Percentiles rank a stretch among this genome's conserved stretches.
phyloP scores from a whole-genome alignment of 2,113 vertebrate genomes.

The Percopsis transmontana region DNA sequence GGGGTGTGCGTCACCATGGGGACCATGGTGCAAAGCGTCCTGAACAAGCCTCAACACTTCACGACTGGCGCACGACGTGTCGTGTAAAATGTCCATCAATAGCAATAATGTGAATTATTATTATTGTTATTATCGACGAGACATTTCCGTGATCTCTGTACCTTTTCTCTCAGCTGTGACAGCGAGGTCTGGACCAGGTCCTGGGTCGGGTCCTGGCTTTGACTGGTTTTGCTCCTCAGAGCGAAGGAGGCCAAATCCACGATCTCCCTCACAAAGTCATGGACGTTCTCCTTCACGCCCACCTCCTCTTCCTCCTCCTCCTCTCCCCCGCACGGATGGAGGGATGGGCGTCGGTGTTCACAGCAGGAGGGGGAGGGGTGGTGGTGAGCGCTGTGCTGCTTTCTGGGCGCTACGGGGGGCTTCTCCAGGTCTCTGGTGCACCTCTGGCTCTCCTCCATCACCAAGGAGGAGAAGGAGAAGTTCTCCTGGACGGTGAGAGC shows the following conservation, averaged over 20 bases:
- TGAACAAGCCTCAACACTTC: too few relatives aligned
- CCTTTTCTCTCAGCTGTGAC: too few relatives aligned
- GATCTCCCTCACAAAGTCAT: slow-evolving; percentile 93
- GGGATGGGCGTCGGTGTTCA: slow-evolving; percentile 58
- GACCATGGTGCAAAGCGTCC: too few relatives aligned
- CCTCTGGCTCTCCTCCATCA: slow-evolving; percentile 67
- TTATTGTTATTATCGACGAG: too few relatives aligned
- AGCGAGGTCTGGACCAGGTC: neutral
- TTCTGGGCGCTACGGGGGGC: slow-evolving; percentile 27
- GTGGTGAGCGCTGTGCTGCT: slow-evolving; percentile 23
- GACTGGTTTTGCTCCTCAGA: slow-evolving; percentile 86
- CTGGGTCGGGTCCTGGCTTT: slow-evolving; percentile 54
- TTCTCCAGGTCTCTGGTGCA: slow-evolving; percentile 44
- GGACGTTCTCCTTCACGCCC: slow-evolving; percentile 80
- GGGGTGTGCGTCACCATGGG: too few relatives aligned
- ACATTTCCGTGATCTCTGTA: too few relatives aligned
- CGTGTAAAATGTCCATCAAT: too few relatives aligned
- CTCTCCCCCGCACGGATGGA: slow-evolving; percentile 18
- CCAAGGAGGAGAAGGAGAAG: slow-evolving; percentile 67
- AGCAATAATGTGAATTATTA: too few relatives aligned
- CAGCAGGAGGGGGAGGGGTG: slow-evolving; percentile 72
- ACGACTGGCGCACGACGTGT: too few relatives aligned
- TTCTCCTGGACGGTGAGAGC: slow-evolving; percentile 68
- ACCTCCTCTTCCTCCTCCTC: slow-evolving; percentile 73
- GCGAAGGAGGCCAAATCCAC: slow-evolving; percentile 92